Evolutionary conservation across 2,113 vertebrate genomes (phyloP).

Genomic region (Cinclus mexicanus): DNA sequence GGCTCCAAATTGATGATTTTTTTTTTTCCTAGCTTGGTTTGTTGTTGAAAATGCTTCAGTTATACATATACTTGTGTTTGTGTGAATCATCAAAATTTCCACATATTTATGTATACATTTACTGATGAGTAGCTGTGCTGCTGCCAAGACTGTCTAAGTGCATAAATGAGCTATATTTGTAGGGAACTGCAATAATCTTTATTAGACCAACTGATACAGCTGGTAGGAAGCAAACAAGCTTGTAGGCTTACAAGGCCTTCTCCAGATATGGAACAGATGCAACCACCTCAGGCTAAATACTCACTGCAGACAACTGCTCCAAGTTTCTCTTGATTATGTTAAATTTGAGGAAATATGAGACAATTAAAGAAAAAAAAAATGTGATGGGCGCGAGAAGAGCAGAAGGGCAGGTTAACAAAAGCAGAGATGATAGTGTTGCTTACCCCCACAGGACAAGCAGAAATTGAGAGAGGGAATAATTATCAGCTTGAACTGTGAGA

Average conservation of each 20-base stretch:
- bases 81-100: constrained; percentile 2
- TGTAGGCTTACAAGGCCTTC: neutral
- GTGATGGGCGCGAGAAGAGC: neutral
- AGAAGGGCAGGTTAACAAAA: neutral
- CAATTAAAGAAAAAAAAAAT: neutral
- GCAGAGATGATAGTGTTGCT: neutral
- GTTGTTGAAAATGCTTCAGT: neutral
- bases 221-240: constrained; percentile 6
- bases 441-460: neutral
- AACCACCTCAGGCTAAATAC: constrained; percentile 21
- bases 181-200: constrained; percentile 30
- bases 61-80: neutral
- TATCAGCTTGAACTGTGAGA: neutral
- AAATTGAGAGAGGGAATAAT: neutral
- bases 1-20: neutral
- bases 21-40: neutral
- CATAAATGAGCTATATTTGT: constrained; percentile 21
- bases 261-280: neutral
- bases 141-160: neutral
- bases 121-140: neutral
- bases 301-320: neutral
- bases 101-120: neutral
- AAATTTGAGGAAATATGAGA: neutral
- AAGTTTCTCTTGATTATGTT: neutral
- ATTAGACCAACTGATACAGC: constrained; percentile 29